A percentile compares a stretch with the other conserved stretches of the same genome.
Conservation (phyloP, 1,140 invertebrate genomes). For the Heterodera carotae region DNA sequence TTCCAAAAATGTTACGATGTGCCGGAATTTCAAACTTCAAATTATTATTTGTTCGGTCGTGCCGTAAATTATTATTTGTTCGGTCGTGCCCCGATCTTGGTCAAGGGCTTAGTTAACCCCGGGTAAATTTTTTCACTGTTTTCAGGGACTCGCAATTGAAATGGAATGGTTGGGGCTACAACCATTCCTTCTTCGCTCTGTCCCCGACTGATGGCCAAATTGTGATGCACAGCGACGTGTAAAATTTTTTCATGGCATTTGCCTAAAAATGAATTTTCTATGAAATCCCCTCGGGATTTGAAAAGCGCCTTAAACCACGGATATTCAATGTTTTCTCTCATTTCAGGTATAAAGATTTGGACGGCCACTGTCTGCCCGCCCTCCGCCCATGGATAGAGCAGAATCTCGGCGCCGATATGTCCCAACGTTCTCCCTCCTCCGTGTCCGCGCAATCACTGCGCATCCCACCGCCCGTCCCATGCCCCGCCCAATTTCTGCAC, state of each 20-base stretch:
- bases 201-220: constrained; percentile 71
- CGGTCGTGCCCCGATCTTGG: too few species aligned
- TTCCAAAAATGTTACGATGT: too few species aligned
- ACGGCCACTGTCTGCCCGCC: constrained; percentile 76
- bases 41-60: too few species aligned
- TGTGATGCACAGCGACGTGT: constrained; percentile 79
- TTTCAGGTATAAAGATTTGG: constrained; percentile 75
- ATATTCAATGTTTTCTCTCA: too few species aligned
- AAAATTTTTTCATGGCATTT: constrained; percentile 35
- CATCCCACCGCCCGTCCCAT: constrained; percentile 66
- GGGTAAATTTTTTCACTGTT: neutral
- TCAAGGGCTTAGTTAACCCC: too few species aligned
- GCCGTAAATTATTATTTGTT: too few species aligned
- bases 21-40: too few species aligned
- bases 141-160: constrained; percentile 72
- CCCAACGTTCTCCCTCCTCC: constrained; percentile 67
- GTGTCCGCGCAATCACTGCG: constrained; percentile 58
- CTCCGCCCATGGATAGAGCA: constrained; percentile 80
- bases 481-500: constrained; percentile 71
- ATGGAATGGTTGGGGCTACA: constrained; percentile 99
- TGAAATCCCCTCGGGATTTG: too few species aligned
- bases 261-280: neutral
- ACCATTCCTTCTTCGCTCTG: constrained; percentile 79
- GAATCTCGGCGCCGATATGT: constrained; percentile 74
- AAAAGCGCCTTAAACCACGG: too few species aligned